Evolutionary conservation across 2,113 vertebrate genomes (phyloP).

Genomic region (Athene noctua): DNA sequence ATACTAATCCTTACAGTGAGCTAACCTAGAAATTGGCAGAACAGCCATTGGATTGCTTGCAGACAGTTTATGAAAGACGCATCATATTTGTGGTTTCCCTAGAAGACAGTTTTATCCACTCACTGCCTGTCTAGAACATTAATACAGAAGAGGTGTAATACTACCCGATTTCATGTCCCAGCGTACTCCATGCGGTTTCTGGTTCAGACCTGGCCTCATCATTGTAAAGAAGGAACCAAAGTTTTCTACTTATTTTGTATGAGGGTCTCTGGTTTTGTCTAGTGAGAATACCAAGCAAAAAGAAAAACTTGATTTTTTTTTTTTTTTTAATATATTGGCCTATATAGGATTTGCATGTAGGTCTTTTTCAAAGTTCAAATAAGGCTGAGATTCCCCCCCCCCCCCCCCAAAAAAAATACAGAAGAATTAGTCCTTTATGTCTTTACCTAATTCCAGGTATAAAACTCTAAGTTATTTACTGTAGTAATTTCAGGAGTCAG

Average conservation of each 20-base stretch:
- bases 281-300: neutral
- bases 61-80: neutral
- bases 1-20: neutral
- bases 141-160: neutral
- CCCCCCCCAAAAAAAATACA: neutral
- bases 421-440: neutral
- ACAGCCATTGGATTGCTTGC: neutral
- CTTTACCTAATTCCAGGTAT: neutral
- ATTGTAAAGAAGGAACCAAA: neutral
- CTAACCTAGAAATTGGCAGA: neutral
- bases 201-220: neutral
- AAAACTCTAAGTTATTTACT: neutral
- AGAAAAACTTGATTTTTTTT: neutral
- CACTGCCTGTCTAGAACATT: rapidly evolving
- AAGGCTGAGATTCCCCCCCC: neutral
- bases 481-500: neutral
- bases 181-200: neutral
- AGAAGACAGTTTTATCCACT: neutral
- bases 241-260: neutral
- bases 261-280: neutral
- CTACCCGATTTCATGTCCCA: neutral
- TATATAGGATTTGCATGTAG: neutral
- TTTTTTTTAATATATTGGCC: neutral
- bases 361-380: neutral
- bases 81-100: neutral